These are phyloP conservation scores for Sorex araneus DNA, from an alignment of 2,113 vertebrate species.

Conservation along the genomic window DNA sequence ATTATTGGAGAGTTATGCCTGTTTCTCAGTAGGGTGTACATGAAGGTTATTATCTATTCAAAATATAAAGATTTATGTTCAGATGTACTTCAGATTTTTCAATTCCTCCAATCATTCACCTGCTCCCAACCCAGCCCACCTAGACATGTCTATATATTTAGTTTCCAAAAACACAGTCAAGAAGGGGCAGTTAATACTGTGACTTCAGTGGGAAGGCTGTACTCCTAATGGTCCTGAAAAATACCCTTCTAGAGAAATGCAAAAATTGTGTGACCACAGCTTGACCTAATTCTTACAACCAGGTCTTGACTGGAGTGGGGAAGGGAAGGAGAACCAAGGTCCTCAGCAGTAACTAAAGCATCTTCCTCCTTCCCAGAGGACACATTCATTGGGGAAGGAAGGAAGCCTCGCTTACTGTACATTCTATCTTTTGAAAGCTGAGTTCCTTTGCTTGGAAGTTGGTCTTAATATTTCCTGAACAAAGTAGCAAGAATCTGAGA, in stretches of 20 bases:
- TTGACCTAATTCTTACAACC: conserved; percentile 79
- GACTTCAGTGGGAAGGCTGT: conserved; percentile 48
- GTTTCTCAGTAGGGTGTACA: conserved; percentile 9
- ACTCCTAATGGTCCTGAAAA: conserved; percentile 69
- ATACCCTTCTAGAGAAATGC: conserved; percentile 48
- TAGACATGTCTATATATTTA: background rate
- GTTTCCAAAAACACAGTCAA: conserved; percentile 28
- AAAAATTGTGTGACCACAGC: conserved; percentile 55
- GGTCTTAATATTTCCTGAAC: conserved; percentile 35
- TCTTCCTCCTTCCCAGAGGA: background rate
- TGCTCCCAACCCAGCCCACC: background rate
- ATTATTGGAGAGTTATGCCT: background rate
- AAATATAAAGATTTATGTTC: conserved; percentile 35
- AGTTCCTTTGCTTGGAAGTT: conserved; percentile 44
- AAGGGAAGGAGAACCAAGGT: conserved; percentile 17
- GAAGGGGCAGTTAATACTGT: conserved; percentile 21
- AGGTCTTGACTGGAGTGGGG: conserved; percentile 65
- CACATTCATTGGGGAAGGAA: background rate
- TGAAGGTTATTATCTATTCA: conserved; percentile 38
- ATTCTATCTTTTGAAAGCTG: background rate
- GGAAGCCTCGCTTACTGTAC: background rate
- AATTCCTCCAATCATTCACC: background rate
- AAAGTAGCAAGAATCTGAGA: background rate
- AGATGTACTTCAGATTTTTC: conserved; percentile 52
- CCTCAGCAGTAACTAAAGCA: background rate